Conservation (phyloP, 1,140 invertebrate genomes). For the Andricus grossulariae region DNA sequence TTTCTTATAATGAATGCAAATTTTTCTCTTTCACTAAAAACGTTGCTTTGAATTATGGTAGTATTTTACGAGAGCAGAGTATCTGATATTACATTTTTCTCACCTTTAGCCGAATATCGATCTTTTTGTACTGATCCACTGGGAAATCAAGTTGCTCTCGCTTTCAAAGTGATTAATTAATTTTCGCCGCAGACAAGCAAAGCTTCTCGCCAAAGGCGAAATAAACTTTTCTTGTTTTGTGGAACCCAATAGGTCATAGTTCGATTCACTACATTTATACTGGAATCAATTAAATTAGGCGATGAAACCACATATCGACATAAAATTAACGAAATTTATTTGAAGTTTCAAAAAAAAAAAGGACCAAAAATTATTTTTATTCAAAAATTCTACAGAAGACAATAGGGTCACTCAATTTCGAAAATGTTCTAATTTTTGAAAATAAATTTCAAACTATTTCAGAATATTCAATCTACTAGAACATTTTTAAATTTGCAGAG, state of each 20-base stretch:
- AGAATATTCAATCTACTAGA: too few species aligned
- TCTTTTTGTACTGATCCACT: constrained; percentile 19
- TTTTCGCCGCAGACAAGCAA: constrained; percentile 13
- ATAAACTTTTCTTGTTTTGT: constrained; percentile 7
- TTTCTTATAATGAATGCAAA: neutral
- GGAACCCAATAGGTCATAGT: neutral
- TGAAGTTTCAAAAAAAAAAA: too few species aligned
- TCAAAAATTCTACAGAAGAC: too few species aligned
- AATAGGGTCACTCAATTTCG: too few species aligned
- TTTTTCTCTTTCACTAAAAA: neutral
- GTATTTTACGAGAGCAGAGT: constrained; percentile 1
- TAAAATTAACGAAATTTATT: too few species aligned
- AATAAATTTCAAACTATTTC: too few species aligned
- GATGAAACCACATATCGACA: too few species aligned
- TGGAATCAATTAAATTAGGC: too few species aligned
- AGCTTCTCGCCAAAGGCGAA: constrained; percentile 18
- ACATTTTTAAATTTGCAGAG: too few species aligned
- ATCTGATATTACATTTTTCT: constrained; percentile 23
- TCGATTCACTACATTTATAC: neutral
- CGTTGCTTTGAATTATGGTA: neutral
- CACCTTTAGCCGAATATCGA: constrained; percentile 10
- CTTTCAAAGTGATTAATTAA: constrained; percentile 25
- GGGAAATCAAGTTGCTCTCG: constrained; percentile 23
- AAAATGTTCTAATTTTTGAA: too few species aligned
- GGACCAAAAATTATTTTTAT: too few species aligned